These are phyloP conservation scores for Arremon aurantiirostris DNA, from an alignment of 2,797 vertebrate species.

Conservation along the genomic window DNA sequence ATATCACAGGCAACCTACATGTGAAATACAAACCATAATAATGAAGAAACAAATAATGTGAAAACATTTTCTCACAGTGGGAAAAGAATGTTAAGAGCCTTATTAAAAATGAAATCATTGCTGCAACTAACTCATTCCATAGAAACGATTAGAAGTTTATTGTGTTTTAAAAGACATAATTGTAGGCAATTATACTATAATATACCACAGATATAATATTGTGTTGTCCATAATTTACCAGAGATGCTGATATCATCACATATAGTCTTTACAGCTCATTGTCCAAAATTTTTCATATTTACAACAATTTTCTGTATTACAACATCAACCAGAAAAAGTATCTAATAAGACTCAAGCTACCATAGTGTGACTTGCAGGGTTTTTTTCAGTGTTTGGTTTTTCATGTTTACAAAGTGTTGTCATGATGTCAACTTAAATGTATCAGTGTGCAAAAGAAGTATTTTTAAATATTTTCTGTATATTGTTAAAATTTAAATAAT, in stretches of 20 bases:
- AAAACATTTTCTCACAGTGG: not conserved
- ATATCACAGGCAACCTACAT: not conserved
- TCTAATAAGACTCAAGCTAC: not conserved
- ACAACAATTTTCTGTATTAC: not conserved
- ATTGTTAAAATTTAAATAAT: not conserved
- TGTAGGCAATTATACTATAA: not conserved
- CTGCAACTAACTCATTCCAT: not conserved
- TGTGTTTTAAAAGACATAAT: not conserved
- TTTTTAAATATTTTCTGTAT: not conserved
- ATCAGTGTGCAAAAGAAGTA: not conserved
- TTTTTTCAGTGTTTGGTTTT: not conserved
- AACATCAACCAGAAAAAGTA: not conserved
- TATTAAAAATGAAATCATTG: not conserved
- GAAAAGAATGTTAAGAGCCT: not conserved
- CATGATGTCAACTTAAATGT: not conserved
- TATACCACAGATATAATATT: not conserved
- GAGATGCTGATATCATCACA: not conserved
- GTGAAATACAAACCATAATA: not conserved
- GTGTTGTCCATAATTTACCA: not conserved
- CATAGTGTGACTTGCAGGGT: not conserved
- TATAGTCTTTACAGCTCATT: not conserved
- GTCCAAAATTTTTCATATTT: not conserved
- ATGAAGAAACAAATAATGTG: not conserved
- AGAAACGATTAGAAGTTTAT: not conserved
- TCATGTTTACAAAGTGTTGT: not conserved